Conservation (phyloP, 2,113 vertebrate genomes). For the Tenrec ecaudatus region DNA sequence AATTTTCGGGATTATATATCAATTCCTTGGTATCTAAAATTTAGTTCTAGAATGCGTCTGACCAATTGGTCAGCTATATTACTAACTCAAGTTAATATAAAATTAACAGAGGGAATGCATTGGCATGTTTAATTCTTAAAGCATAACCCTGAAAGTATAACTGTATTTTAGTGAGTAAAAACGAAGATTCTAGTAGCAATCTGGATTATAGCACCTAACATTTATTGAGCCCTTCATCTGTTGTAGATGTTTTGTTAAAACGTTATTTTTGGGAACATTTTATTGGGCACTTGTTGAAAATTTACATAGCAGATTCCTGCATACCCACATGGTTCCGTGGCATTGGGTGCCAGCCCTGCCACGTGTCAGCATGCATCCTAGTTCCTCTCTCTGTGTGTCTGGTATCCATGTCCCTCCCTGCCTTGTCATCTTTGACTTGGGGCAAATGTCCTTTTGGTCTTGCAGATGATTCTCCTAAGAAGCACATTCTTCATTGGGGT, state of each 20-base stretch:
- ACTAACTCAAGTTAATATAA: background rate
- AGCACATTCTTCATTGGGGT: too few species aligned
- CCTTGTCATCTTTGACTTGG: too few species aligned
- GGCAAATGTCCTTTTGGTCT: too few species aligned
- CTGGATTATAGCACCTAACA: background rate
- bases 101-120: background rate
- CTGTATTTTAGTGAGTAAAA: background rate
- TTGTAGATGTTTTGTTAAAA: slow-evolving; percentile 21
- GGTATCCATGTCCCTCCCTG: too few species aligned
- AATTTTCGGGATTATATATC: slow-evolving; percentile 3
- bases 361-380: too few species aligned
- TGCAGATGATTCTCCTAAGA: too few species aligned
- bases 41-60: background rate
- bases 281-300: background rate
- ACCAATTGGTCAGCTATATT: background rate
- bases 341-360: too few species aligned
- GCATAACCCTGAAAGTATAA: slow-evolving; percentile 33
- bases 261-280: background rate
- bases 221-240: background rate
- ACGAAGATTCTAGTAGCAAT: background rate
- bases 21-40: slow-evolving; percentile 1
- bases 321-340: too few species aligned
- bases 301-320: too few species aligned
- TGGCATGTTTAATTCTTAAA: background rate
- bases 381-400: too few species aligned